phyloP scores from a whole-genome alignment of 2,888 invertebrate genomes.

The Boloria selene region DNA sequence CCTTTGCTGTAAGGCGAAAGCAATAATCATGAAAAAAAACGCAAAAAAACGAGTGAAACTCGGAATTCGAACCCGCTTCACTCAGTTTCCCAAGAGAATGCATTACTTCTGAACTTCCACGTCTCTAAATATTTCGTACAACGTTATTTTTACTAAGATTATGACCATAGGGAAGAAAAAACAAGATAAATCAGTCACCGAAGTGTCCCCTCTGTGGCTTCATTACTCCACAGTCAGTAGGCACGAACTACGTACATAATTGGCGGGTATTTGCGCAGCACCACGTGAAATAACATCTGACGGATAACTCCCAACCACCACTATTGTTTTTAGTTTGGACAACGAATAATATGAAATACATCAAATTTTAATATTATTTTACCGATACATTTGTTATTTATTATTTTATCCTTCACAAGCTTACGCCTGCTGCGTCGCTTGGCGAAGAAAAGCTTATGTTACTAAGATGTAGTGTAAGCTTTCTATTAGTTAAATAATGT shows the following conservation, averaged over 20 bases:
- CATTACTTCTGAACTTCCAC: no score
- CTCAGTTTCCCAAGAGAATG: no score
- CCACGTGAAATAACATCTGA: conserved; percentile 70
- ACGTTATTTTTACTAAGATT: no score
- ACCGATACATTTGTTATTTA: background rate
- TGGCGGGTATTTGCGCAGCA: conserved; percentile 59
- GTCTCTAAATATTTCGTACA: background rate
- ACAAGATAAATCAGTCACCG: background rate
- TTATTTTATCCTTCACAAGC: background rate
- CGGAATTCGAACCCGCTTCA: no score
- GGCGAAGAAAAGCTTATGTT: no score
- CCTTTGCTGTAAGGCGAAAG: no score
- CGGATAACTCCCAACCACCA: conserved; percentile 55
- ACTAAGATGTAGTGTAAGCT: no score
- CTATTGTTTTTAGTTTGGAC: conserved; percentile 44
- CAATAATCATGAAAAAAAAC: no score
- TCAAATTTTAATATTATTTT: conserved; percentile 19
- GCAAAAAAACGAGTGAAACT: no score
- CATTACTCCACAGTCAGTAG: conserved; percentile 6
- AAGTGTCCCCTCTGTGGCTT: conserved; percentile 1
- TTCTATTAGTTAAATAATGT: no score
- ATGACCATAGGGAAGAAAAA: no score
- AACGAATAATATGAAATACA: conserved; percentile 20
- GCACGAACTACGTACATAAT: conserved; percentile 34
- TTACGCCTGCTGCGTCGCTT: no score